Conservation (phyloP, 2,888 invertebrate species). For the Ichneumon xanthorius region DNA sequence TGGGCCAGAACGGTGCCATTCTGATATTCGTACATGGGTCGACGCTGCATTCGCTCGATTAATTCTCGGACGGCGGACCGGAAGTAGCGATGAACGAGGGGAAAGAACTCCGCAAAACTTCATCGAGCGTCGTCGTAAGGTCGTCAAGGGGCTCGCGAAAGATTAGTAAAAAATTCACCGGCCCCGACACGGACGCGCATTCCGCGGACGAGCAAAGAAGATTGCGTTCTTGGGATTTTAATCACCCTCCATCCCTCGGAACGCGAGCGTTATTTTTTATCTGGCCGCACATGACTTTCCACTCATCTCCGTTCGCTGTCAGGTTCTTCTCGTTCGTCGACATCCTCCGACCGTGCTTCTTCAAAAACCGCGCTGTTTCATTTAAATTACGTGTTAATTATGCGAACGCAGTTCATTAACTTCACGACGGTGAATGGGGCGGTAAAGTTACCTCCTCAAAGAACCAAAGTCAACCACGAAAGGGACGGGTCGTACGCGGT, state of each 20-base stretch:
- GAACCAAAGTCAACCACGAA: constrained; percentile 29
- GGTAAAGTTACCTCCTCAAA: constrained; percentile 35
- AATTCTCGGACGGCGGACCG: constrained; percentile 40
- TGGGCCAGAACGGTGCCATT: no score
- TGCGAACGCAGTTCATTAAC: constrained; percentile 75
- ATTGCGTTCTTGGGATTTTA: background rate
- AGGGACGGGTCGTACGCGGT: constrained; percentile 14
- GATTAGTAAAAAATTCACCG: constrained; percentile 32
- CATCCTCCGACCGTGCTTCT: background rate
- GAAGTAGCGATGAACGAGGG: constrained; percentile 38
- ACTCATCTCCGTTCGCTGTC: background rate
- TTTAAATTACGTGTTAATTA: constrained; percentile 74
- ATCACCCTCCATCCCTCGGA: background rate
- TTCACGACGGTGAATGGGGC: constrained; percentile 57
- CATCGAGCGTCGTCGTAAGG: background rate
- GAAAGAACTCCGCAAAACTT: background rate
- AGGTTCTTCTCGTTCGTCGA: constrained; percentile 1
- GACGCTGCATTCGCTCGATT: constrained; percentile 41
- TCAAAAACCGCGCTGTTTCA: constrained; percentile 6
- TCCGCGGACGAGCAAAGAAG: background rate
- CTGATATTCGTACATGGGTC: background rate
- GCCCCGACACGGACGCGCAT: background rate
- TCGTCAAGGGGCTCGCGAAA: constrained; percentile 24
- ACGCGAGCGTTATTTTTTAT: background rate
- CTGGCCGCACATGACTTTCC: background rate